A percentile compares a stretch with the other conserved stretches of the same genome.
These are phyloP conservation scores for Cephalopterus ornatus DNA, from an alignment of 2,113 vertebrate genomes.

Conservation along the genomic window DNA sequence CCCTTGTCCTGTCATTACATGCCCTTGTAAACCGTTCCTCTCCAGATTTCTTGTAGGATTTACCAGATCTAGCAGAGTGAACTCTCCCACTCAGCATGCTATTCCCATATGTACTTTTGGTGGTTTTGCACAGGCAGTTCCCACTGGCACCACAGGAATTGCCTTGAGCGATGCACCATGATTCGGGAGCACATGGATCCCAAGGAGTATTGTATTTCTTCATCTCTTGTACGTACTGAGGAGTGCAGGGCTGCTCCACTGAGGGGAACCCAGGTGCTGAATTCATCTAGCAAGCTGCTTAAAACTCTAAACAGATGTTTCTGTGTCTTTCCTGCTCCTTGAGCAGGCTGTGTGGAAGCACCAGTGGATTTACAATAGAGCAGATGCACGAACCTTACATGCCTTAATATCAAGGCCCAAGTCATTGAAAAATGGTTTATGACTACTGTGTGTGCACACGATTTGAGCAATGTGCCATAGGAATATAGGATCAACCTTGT, in stretches of 20 bases:
- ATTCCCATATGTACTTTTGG: not conserved
- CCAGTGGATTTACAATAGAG: constrained; percentile 34
- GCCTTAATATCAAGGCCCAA: not conserved
- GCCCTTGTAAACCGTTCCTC: not conserved
- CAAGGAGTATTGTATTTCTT: not conserved
- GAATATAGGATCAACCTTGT: not conserved
- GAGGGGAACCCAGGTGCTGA: constrained; percentile 39
- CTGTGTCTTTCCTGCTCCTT: constrained; percentile 50
- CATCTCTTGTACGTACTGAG: not conserved
- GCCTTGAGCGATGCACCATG: not conserved
- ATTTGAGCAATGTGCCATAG: not conserved
- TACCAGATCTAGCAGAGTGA: not conserved
- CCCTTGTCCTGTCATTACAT: not conserved
- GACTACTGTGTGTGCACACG: not conserved
- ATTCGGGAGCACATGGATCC: not conserved
- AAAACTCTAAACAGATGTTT: constrained; percentile 65
- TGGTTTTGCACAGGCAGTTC: not conserved
- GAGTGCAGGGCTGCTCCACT: not conserved
- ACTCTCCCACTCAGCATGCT: not conserved
- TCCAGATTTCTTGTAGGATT: not conserved
- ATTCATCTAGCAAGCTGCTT: constrained; percentile 62
- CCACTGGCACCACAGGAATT: not conserved
- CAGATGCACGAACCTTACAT: constrained; percentile 1
- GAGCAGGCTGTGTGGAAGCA: constrained; percentile 47
- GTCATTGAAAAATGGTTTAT: not conserved